These are phyloP conservation scores for Streblospio benedicti DNA, from an alignment of 1,140 invertebrate genomes.

Conservation along the genomic window DNA sequence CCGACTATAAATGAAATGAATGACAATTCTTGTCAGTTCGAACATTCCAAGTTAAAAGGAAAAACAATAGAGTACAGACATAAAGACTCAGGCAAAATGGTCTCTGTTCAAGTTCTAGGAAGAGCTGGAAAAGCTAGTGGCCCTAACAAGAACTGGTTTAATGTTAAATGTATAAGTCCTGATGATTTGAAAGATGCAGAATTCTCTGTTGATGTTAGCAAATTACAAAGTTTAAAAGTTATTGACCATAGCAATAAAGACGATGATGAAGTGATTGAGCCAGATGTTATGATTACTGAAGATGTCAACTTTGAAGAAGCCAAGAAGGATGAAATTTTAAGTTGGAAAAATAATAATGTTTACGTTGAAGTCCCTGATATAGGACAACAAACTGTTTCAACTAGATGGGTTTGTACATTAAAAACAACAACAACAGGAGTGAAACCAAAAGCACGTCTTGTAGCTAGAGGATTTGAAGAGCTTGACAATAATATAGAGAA, in stretches of 20 bases:
- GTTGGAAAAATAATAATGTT: not conserved
- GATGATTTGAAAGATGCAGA: not conserved
- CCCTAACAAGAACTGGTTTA: constrained; percentile 11
- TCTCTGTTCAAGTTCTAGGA: constrained; percentile 9
- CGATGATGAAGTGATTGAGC: too few species aligned
- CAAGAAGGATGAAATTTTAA: not conserved
- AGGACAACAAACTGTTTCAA: constrained; percentile 6
- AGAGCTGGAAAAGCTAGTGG: constrained; percentile 18
- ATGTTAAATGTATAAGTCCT: not conserved
- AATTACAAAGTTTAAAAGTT: constrained; percentile 5
- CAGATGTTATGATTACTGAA: not conserved
- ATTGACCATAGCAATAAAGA: not conserved
- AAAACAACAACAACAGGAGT: too few species aligned
- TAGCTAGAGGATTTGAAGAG: too few species aligned
- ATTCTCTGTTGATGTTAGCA: constrained; percentile 10
- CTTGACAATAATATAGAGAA: too few species aligned
- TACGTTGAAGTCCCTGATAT: not conserved
- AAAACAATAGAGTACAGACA: constrained; percentile 2
- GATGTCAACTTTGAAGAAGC: not conserved
- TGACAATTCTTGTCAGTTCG: too few species aligned
- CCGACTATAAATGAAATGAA: too few species aligned
- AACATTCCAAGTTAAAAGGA: constrained; percentile 5
- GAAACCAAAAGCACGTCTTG: too few species aligned
- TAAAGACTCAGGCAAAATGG: not conserved
- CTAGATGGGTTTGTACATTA: not conserved